Evolutionary conservation across 2,888 invertebrate genomes (phyloP).

Genomic region (Rotaria magnacalcarata): DNA sequence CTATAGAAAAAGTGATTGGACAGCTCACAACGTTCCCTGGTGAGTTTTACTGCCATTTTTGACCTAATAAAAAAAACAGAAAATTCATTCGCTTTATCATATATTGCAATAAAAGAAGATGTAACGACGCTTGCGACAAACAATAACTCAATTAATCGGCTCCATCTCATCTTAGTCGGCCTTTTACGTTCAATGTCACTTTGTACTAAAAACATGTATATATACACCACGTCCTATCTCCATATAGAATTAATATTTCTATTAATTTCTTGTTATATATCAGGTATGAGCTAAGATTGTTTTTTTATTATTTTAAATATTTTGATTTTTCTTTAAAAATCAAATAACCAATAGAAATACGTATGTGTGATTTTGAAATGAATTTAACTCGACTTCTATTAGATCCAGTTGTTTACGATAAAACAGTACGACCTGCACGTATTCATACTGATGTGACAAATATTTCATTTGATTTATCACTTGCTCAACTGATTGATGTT

Average conservation of each 20-base stretch:
- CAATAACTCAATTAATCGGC: background rate
- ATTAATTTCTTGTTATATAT: background rate
- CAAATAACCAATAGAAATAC: background rate
- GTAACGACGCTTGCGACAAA: background rate
- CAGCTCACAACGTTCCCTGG: too few relatives aligned
- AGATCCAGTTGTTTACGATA: constrained; percentile 33
- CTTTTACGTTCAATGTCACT: background rate
- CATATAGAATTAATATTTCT: background rate
- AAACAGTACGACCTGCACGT: constrained; percentile 57
- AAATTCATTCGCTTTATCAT: background rate
- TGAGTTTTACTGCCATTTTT: too few relatives aligned
- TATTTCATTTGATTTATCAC: constrained; percentile 63
- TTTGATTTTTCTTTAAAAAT: too few relatives aligned
- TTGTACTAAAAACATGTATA: background rate
- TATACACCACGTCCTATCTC: background rate
- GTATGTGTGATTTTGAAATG: background rate
- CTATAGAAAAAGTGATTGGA: too few relatives aligned
- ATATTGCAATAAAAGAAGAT: background rate
- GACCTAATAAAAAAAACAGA: background rate
- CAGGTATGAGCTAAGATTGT: background rate
- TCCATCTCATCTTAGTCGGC: background rate
- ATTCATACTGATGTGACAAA: constrained; percentile 59
- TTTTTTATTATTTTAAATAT: background rate
- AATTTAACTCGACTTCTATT: background rate
- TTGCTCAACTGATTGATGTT: constrained; percentile 65